Base-by-base conservation (phyloP, 2,888 invertebrate species). In the Eretmocerus hayati region DNA sequence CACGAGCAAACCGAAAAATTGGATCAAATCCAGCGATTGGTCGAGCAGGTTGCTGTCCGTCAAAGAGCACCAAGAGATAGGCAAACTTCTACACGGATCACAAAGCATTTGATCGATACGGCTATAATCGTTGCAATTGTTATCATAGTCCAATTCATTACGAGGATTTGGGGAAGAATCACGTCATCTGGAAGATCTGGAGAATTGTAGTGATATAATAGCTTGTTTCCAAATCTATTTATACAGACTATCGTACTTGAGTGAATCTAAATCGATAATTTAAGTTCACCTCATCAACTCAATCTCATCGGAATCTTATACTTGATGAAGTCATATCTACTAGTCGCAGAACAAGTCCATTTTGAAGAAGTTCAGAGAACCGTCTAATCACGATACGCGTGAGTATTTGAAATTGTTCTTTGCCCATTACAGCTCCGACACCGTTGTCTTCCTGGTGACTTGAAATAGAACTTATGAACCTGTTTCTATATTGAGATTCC, bases 21-120 rank as follows among this genome's bases (percentile, higher is more conserved):
- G 33, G 67, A 67, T 58, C 64, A 64, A 48, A 63, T 71, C 54
- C 70, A 71, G 52, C 63, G 65, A 31, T 53, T 67, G 41, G 50
- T 70, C 37, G 71, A 71, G 46, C 70, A 70, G 53, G 58, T 69
- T 48, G 63, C 63, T 39, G 60, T 62, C 38, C 64, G 63, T 42
- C 71, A 70, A 57, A 62, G 67, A 46, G 63, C 59, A 23, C 62
- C 62, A 46, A 62, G 61, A 48, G 67, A 65, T 23, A 59, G 63
- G n/a, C 59, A 57, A 21, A 61, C 61, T 32, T 65, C 59, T 51
- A 56, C 58, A 36, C 63, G 56, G 46, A 59, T 68, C 55, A 56
- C 60, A 23, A 68, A 64, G 47, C 66, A 60, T 53, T 58, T 67
- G 31, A 50, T 65, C 31, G 71, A 71, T 50, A 65, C 64, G 15